Evolutionary conservation across 92 coral and sea anemone species (phyloP).

Genomic region (Phenganax subtilis): DNA sequence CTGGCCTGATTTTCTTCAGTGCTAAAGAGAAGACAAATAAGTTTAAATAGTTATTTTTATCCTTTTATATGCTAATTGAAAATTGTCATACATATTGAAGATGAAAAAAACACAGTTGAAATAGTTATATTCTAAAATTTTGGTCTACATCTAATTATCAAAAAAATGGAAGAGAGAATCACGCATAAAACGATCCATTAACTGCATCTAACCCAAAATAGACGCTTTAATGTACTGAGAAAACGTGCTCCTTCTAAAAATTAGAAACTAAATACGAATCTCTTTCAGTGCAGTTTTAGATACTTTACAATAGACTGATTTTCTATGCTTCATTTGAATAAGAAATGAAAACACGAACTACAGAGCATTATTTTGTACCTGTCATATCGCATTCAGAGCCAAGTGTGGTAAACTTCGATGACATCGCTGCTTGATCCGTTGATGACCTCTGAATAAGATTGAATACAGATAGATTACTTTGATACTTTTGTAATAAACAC

Average conservation of each 20-base stretch:
- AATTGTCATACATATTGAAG: background rate
- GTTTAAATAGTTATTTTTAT: background rate
- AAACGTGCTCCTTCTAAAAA: too few relatives aligned
- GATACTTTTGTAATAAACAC: too few relatives aligned
- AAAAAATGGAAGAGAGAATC: too few relatives aligned
- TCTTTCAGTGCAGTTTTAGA: too few relatives aligned
- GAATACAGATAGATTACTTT: background rate
- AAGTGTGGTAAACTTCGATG: conserved; percentile 77
- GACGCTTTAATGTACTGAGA: too few relatives aligned
- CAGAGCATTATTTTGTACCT: conserved; percentile 45
- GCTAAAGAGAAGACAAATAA: conserved; percentile 34
- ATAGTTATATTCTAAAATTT: background rate
- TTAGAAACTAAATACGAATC: too few relatives aligned
- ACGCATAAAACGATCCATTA: too few relatives aligned
- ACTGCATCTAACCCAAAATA: too few relatives aligned
- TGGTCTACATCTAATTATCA: background rate
- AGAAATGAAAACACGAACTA: too few relatives aligned
- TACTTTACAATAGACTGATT: too few relatives aligned
- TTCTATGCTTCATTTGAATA: too few relatives aligned
- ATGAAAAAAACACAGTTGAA: background rate
- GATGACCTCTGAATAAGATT: conserved; percentile 58
- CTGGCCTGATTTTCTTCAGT: conserved; percentile 90
- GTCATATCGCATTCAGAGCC: conserved; percentile 84
- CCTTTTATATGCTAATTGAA: background rate
- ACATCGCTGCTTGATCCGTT: conserved; percentile 69